Conservation (phyloP, 53 echinoderm and acorn worm genomes). For the Antedon mediterranea region DNA sequence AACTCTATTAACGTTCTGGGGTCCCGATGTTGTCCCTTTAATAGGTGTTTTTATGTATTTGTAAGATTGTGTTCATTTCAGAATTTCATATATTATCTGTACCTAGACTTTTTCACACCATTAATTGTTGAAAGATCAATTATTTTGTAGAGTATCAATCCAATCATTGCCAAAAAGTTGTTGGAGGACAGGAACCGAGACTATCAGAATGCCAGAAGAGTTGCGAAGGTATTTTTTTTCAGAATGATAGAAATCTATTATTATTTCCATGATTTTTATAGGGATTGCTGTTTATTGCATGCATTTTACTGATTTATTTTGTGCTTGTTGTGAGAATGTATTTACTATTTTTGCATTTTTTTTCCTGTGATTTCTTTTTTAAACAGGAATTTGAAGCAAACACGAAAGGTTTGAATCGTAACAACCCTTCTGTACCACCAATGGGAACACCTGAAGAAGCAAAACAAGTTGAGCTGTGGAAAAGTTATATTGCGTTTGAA, state of each 20-base stretch:
- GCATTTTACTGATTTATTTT: too few species aligned
- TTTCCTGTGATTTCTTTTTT: neutral
- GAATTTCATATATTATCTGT: too few species aligned
- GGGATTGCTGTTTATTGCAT: too few species aligned
- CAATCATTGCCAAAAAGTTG: slow-evolving; percentile 93
- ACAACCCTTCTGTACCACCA: slow-evolving; percentile 82
- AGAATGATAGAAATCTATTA: too few species aligned
- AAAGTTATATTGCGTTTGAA: slow-evolving; percentile 95
- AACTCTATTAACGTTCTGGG: too few species aligned
- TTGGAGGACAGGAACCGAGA: slow-evolving; percentile 85
- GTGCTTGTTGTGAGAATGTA: neutral
- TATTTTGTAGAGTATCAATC: slow-evolving; percentile 74
- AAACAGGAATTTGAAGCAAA: slow-evolving; percentile 86
- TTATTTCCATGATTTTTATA: too few species aligned
- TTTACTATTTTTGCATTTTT: neutral
- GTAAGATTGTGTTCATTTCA: too few species aligned
- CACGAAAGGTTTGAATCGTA: slow-evolving; percentile 86
- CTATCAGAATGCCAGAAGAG: slow-evolving; percentile 92
- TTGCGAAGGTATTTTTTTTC: slow-evolving; percentile 97
- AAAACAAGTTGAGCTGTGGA: slow-evolving; percentile 92
- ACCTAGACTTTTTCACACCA: too few species aligned
- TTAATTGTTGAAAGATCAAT: too few species aligned
- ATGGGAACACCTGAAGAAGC: slow-evolving; percentile 65
- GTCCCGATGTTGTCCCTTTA: too few species aligned
- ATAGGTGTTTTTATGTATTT: too few species aligned